Evolutionary conservation across 2,888 invertebrate genomes (phyloP).

Genomic region (Acanthoscelides obtectus): DNA sequence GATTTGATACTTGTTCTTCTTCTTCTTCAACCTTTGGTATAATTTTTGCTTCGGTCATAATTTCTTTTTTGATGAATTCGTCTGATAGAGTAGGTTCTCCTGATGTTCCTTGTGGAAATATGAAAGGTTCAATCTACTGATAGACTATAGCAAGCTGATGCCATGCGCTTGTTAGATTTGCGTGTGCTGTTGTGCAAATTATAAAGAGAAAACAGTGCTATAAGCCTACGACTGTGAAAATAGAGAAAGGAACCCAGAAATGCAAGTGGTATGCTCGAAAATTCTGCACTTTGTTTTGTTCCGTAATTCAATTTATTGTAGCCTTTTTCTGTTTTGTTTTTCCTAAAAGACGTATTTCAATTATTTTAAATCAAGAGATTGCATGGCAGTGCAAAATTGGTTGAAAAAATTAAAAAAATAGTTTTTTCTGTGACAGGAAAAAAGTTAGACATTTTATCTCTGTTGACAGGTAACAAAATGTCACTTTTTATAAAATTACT

Average conservation of each 20-base stretch:
- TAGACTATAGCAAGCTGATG: constrained; percentile 17
- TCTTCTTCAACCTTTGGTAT: neutral
- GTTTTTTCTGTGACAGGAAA: too few species aligned
- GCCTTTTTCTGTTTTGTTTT: constrained; percentile 14
- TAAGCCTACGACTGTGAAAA: neutral
- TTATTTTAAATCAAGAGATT: too few species aligned
- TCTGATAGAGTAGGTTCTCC: constrained; percentile 4
- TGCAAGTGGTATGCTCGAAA: neutral
- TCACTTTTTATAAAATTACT: too few species aligned
- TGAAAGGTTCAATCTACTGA: constrained; percentile 29
- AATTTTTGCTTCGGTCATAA: neutral
- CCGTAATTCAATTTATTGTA: too few species aligned
- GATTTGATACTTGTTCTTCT: neutral
- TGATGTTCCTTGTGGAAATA: constrained; percentile 36
- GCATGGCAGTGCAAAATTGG: too few species aligned
- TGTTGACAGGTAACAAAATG: too few species aligned
- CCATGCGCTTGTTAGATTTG: constrained; percentile 22
- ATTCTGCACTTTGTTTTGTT: too few species aligned
- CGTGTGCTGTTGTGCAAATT: constrained; percentile 25
- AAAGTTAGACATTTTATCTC: too few species aligned
- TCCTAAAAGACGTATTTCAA: too few species aligned
- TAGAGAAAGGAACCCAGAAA: neutral
- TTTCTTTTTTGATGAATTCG: neutral
- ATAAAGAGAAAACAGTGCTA: constrained; percentile 15
- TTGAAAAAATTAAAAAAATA: too few species aligned